A percentile compares a stretch with the other conserved stretches of the same genome.
Evolutionary conservation across 2,113 vertebrate species (phyloP).

Genomic region (Dasypus novemcinctus): DNA sequence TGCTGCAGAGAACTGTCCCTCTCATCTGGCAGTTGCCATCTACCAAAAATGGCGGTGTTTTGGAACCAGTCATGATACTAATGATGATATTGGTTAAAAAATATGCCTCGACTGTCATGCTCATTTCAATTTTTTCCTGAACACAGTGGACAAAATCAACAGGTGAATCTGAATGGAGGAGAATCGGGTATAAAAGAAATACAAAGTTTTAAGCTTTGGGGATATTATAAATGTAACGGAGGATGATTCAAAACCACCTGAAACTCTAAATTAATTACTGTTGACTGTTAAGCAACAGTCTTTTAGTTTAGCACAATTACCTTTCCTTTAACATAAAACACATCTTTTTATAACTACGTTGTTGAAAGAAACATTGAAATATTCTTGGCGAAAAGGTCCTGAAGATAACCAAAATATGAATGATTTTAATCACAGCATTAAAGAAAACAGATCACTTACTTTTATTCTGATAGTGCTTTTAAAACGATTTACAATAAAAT

Average conservation of each 20-base stretch:
- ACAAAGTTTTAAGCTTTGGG: not conserved
- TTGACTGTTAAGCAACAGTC: not conserved
- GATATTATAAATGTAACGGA: not conserved
- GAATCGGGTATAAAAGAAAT: slow-evolving; percentile 35
- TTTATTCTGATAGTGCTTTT: slow-evolving; percentile 24
- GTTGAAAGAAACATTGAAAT: slow-evolving; percentile 36
- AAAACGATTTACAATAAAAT: slow-evolving; percentile 51
- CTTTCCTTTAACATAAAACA: slow-evolving; percentile 55
- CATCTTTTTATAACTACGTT: slow-evolving; percentile 36
- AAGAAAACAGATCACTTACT: slow-evolving; percentile 35
- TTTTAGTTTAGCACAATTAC: slow-evolving; percentile 28
- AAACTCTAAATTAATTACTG: slow-evolving; percentile 15
- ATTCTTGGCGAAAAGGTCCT: not conserved
- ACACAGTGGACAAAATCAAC: not conserved
- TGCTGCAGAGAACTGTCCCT: not conserved
- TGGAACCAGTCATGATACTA: not conserved
- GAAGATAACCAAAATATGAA: not conserved
- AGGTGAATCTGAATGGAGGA: not conserved
- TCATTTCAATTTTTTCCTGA: slow-evolving; percentile 58
- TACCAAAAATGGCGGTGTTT: not conserved
- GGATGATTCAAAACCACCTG: not conserved
- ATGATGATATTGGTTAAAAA: not conserved
- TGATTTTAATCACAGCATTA: slow-evolving; percentile 28
- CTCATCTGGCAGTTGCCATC: not conserved
- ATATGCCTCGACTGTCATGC: not conserved